Conservation (phyloP, 1,140 invertebrate species). For the Brachionus rotundiformis region DNA sequence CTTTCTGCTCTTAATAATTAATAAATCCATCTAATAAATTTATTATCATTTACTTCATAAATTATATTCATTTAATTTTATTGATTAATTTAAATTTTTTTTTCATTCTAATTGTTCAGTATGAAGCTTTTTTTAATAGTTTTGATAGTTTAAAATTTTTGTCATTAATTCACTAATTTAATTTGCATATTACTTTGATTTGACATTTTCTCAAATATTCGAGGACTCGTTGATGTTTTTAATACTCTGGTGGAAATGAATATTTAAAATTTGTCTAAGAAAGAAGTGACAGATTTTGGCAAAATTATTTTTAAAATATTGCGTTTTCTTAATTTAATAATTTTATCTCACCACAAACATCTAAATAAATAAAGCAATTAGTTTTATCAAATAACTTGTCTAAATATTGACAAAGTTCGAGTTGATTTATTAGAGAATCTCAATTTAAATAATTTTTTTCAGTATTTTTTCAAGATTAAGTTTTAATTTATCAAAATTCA, state of each 20-base stretch:
- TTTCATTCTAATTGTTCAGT: not conserved
- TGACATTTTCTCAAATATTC: not conserved
- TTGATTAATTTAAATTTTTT: not conserved
- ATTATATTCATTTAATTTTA: slow-evolving; percentile 2
- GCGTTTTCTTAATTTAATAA: not conserved
- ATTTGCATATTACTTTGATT: not conserved
- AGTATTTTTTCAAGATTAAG: not conserved
- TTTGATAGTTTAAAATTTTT: not conserved
- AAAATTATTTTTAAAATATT: not conserved
- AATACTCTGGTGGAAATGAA: not conserved
- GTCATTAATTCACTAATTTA: not conserved
- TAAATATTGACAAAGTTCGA: not conserved
- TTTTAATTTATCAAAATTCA: not conserved
- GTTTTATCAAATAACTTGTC: not conserved
- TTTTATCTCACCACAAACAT: not conserved
- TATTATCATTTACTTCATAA: not conserved
- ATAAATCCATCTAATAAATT: not conserved
- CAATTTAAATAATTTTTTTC: not conserved
- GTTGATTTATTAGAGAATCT: not conserved
- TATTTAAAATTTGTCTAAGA: not conserved
- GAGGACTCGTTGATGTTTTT: not conserved
- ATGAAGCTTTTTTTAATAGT: not conserved
- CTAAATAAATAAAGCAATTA: not conserved
- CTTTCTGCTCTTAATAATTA: not conserved
- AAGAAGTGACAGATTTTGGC: not conserved